Evolutionary conservation across 2,888 invertebrate species (phyloP), one percentile per base, ranked within the genome.

Genomic region (Panzeria rudis): DNA sequence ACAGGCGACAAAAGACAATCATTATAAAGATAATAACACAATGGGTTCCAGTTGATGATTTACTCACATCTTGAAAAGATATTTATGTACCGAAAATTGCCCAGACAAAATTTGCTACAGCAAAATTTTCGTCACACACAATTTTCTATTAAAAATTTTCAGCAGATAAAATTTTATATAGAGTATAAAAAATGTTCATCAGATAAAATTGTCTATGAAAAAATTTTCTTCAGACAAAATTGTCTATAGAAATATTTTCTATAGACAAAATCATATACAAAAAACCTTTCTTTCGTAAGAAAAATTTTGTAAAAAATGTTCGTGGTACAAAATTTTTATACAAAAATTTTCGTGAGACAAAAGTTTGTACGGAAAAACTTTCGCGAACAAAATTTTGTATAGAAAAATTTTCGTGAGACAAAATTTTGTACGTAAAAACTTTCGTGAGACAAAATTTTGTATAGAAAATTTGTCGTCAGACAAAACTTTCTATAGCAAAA

Each of bases 1-100:
- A 62, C 78, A 61, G 69, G 78, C 78, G 61, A 69, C 78, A 78
- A 71, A 62, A 61, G 41, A 62, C 78, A 78, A 71, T 71, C 61
- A 52, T 38, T 41, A 52, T 78, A 29, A 29, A 69, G 69, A 78
- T 78, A 62, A 62, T 11, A 71, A 52, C 78, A 78, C 78, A 52
- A 71, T 69, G 78, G 69, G 47, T 11, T 20, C 1, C n/a, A 3
- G 2, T 9, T n/a, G 13, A 54, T 7, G 17, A 68, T 52, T 52
- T 17, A 5, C 47, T 6, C 50, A 50, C 20, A 20, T 2, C 8
- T 47, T 3, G 11, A 13, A 25, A 54, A 11, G 6, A 54, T 50
- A 68, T 0, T 17, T 32, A 25, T 64, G 0, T n/a, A 0, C 6
- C 7, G 44, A 13, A 25, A n/a, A 38, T 23, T 59, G 29, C n/a